Evolutionary conservation across 2,113 vertebrate species (phyloP).

Genomic region (Lichenostomus cassidix): DNA sequence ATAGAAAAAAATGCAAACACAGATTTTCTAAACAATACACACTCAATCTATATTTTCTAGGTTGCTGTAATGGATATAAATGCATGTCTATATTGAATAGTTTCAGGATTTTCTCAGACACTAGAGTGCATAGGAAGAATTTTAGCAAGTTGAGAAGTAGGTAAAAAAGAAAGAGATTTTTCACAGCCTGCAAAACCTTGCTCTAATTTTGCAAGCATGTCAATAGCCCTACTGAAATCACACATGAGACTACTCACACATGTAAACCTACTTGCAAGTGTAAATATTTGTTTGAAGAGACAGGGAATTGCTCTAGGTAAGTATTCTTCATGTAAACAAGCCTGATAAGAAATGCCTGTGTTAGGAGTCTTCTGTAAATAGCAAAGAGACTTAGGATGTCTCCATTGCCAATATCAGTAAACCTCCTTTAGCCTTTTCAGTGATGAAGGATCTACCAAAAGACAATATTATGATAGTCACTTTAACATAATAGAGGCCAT

Average conservation of each 20-base stretch:
- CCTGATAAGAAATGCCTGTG: neutral
- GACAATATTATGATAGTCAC: neutral
- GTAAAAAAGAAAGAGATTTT: neutral
- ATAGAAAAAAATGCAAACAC: neutral
- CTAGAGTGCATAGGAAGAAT: neutral
- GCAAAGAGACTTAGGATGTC: neutral
- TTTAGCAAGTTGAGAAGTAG: neutral
- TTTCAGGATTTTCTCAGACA: neutral
- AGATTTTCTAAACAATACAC: neutral
- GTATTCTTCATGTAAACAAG: conserved; percentile 16
- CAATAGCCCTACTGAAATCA: neutral
- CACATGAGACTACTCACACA: neutral
- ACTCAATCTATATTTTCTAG: neutral
- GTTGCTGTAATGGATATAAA: neutral
- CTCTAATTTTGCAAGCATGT: neutral
- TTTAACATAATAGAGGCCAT: neutral
- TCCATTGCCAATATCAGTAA: neutral
- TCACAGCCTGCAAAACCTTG: neutral
- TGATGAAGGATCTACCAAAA: neutral
- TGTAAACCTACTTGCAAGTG: conserved; percentile 2
- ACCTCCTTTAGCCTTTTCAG: neutral
- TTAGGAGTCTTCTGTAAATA: conserved; percentile 25
- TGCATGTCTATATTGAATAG: neutral
- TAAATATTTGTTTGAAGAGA: conserved; percentile 20
- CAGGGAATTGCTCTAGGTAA: neutral